phyloP scores from a whole-genome alignment of 2,888 invertebrate genomes.

The Julus scandinavius region DNA sequence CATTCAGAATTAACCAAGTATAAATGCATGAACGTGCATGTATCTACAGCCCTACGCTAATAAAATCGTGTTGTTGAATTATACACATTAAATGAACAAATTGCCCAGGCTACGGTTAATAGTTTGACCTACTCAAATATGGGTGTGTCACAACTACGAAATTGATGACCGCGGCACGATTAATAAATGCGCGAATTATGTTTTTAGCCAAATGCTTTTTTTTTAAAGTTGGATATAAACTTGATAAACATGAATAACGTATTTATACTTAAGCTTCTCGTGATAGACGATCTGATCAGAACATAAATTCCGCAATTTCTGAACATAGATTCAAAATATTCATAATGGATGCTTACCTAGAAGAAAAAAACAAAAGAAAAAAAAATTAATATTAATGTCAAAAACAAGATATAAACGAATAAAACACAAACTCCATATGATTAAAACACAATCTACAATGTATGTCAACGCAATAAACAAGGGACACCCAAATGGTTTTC shows the following conservation, averaged over 20 bases:
- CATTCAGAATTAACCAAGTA: background rate
- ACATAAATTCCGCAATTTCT: background rate
- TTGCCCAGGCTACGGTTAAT: background rate
- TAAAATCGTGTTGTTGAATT: background rate
- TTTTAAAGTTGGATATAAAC: background rate
- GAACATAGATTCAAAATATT: background rate
- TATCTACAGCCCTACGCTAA: no score
- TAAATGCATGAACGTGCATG: no score
- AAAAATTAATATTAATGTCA: background rate
- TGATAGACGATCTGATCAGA: background rate
- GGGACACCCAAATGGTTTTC: background rate
- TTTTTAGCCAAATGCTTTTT: background rate
- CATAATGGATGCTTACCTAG: constrained; percentile 10
- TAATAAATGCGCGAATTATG: background rate
- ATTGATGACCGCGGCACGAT: background rate
- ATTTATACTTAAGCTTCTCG: background rate
- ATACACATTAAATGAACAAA: background rate
- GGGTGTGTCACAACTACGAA: background rate
- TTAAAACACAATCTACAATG: background rate
- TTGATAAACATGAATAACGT: background rate
- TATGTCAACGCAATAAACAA: background rate
- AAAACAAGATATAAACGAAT: background rate
- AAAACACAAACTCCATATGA: background rate
- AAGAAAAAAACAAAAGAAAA: background rate
- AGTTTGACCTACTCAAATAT: background rate